These are phyloP conservation scores for Thera obeliscata DNA, from an alignment of 2,888 invertebrate species.

Conservation along the genomic window DNA sequence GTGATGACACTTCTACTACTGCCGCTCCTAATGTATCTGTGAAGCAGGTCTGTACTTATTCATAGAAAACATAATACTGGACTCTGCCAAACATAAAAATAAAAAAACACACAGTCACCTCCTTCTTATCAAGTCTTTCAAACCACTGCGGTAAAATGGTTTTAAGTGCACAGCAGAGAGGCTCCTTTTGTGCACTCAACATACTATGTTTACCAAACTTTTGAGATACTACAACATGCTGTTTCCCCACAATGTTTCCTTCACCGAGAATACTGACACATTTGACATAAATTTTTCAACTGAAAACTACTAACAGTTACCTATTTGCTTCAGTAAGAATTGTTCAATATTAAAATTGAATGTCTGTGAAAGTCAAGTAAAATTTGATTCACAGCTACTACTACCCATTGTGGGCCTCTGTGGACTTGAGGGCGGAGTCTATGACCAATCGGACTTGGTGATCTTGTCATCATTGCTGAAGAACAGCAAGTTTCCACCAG, in stretches of 20 bases:
- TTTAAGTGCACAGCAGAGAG: too few species aligned
- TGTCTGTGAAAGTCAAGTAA: background rate
- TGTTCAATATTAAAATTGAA: background rate
- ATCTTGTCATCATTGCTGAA: constrained; percentile 91
- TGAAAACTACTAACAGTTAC: too few species aligned
- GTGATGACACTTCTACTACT: constrained; percentile 72
- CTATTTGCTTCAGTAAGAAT: background rate
- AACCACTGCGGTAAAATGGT: too few species aligned
- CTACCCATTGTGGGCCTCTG: constrained; percentile 89
- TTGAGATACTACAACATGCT: too few species aligned
- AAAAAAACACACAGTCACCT: too few species aligned
- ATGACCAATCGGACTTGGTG: constrained; percentile 90
- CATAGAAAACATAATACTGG: background rate
- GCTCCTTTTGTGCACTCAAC: too few species aligned
- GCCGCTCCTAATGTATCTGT: constrained; percentile 76
- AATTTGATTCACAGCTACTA: constrained; percentile 78
- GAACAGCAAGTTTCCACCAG: constrained; percentile 87
- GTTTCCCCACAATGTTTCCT: too few species aligned
- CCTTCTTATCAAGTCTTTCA: too few species aligned
- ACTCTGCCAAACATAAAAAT: too few species aligned
- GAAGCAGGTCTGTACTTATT: constrained; percentile 67
- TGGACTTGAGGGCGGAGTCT: constrained; percentile 86
- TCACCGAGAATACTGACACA: too few species aligned
- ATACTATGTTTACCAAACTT: too few species aligned
- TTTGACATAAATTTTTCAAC: too few species aligned